These are phyloP conservation scores for Salvator merianae DNA, from an alignment of 2,113 vertebrate genomes.

Conservation along the genomic window DNA sequence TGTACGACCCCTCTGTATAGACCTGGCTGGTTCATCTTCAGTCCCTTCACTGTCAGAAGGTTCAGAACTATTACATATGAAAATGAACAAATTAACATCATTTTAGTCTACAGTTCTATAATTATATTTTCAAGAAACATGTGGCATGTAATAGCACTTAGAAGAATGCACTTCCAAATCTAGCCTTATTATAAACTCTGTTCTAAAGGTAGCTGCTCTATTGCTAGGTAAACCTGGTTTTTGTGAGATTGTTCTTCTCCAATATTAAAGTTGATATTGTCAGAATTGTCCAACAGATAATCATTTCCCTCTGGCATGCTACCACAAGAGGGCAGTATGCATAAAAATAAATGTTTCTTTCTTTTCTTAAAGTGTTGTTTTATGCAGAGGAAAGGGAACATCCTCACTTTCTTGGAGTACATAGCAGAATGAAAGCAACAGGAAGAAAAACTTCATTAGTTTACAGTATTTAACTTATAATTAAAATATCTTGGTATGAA, in stretches of 20 bases:
- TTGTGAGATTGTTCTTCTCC: background rate
- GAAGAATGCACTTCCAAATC: background rate
- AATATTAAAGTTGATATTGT: background rate
- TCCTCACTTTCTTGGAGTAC: no score
- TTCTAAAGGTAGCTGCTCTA: background rate
- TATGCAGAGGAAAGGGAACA: no score
- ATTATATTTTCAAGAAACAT: background rate
- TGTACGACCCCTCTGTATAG: constrained; percentile 39
- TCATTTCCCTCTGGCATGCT: no score
- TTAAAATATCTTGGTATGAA: no score
- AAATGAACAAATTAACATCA: background rate
- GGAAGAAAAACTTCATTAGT: no score
- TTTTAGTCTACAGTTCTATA: background rate
- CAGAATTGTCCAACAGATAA: background rate
- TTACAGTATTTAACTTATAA: no score
- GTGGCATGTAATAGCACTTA: background rate
- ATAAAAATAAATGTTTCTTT: no score
- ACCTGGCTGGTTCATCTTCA: constrained; percentile 34
- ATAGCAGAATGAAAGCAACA: no score
- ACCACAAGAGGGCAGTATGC: background rate
- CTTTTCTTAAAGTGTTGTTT: no score
- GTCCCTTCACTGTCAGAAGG: constrained; percentile 68
- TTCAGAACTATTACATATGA: constrained; percentile 50
- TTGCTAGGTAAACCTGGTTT: background rate
- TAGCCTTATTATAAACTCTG: background rate